Evolutionary conservation across 37 sponge, comb jelly and placozoan genomes (phyloP), one percentile per base, ranked within the genome.

Genomic region (Crambe crambe): DNA sequence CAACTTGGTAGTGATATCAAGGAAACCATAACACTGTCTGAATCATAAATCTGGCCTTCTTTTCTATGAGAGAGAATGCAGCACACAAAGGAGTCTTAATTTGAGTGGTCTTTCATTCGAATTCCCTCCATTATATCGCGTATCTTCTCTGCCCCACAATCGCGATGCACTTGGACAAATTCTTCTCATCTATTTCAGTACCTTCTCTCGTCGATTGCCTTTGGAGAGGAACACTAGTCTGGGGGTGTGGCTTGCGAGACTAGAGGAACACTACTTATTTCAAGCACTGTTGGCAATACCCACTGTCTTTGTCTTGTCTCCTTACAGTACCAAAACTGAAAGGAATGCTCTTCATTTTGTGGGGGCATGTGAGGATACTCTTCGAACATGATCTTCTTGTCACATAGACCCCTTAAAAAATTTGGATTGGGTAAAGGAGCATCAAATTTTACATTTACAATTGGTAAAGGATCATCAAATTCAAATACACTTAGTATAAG

Each of bases 1-100:
- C 29, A 91, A 37, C 42, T 84, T 34, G 34, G 37, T 51, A 37
- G 78, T 72, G 25, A 95, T 27, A 6, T 77, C 57, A 95, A 10
- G 22, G 37, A 17, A 22, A 91, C 68, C 25, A 65, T 80, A 2
- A 39, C n/a, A 51, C 92, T 88, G 56, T 95, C 92, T 1, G 95
- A 58, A n/a, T 87, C 92, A 70, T 56, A 95, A 3, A 95, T 44
- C 30, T 68, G 43, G 22, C 81, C 86, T 39, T 73, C 80, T 42
- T 80, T 74, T 0, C 96, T 93, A 63, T 95, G 96, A 9, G 90
- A 86, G 30, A 95, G 88, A 37, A 95, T 83, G 70, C 96, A 95
- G 58, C 93, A 92, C 10, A 95, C 76, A 57, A 95, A 92, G 23
- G 87, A 83, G 72, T 95, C 96, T 37, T 69, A 91, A 0, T 0